Evolutionary conservation across 2,113 vertebrate genomes (phyloP).

Genomic region (Silurus asotus): DNA sequence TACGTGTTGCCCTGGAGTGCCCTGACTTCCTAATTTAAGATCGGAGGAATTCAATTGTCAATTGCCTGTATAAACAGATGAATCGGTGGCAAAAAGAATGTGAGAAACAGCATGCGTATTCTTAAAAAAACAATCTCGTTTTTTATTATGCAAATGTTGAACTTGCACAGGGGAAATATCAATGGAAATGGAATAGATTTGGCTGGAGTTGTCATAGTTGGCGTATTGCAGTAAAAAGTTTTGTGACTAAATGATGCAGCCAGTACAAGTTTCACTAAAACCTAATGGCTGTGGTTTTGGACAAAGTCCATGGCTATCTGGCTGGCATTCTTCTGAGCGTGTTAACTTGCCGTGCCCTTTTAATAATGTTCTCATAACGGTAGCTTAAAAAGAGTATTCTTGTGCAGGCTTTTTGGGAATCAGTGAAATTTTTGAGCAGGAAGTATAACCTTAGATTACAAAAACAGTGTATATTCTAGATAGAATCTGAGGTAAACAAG

Average conservation of each 20-base stretch:
- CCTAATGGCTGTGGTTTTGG: neutral
- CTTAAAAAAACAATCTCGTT: neutral
- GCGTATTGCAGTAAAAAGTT: neutral
- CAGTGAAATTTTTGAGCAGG: neutral
- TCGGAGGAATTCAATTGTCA: constrained; percentile 49
- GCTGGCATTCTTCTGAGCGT: neutral
- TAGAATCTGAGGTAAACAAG: neutral
- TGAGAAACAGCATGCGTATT: neutral
- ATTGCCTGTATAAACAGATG: constrained; percentile 55
- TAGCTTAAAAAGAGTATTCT: neutral
- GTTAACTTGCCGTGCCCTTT: neutral
- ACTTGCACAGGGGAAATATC: neutral
- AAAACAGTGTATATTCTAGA: neutral
- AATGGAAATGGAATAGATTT: constrained; percentile 34
- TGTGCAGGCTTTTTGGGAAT: neutral
- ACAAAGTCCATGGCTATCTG: neutral
- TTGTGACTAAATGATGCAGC: neutral
- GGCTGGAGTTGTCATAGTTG: constrained; percentile 25
- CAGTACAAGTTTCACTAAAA: neutral
- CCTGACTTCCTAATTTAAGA: constrained; percentile 7
- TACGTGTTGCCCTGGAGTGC: constrained; percentile 20
- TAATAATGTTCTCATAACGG: neutral
- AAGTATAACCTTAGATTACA: neutral
- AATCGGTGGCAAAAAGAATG: constrained; percentile 32
- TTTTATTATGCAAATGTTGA: neutral